A percentile compares a stretch with the other conserved stretches of the same genome.
phyloP scores from a whole-genome alignment of 2,797 vertebrate genomes.

The Falco columbarius region DNA sequence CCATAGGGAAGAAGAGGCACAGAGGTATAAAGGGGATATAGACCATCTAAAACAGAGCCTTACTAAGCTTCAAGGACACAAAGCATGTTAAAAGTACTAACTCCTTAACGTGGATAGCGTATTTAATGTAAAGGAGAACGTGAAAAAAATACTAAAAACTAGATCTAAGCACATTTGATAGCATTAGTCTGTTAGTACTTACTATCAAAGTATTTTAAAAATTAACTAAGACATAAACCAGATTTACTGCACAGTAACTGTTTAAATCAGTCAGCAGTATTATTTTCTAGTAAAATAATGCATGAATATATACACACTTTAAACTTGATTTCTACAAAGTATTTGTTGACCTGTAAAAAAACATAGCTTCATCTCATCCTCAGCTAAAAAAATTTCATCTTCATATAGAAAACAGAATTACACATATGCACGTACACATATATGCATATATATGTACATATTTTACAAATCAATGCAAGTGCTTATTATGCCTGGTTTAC shows the following conservation, averaged over 20 bases:
- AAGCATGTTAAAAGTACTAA: neutral
- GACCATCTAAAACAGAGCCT: neutral
- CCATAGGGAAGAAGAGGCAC: neutral
- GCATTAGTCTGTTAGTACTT: constrained; percentile 30
- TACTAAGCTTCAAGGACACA: neutral
- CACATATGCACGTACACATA: neutral
- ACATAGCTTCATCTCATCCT: neutral
- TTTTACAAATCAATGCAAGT: neutral
- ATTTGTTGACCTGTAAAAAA: neutral
- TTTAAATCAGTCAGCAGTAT: neutral
- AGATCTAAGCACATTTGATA: neutral
- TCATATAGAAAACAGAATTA: neutral
- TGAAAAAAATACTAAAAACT: neutral
- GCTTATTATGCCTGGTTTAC: neutral
- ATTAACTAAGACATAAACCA: neutral
- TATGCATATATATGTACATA: no score
- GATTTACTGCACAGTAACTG: neutral
- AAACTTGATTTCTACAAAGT: neutral
- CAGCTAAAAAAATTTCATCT: neutral
- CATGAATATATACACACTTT: neutral
- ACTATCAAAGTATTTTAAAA: neutral
- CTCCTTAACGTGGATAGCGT: neutral
- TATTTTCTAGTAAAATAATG: neutral
- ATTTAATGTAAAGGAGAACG: neutral
- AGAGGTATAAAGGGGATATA: neutral